phyloP scores from a whole-genome alignment of 2,797 vertebrate species.

The Eulemur rubriventer region DNA sequence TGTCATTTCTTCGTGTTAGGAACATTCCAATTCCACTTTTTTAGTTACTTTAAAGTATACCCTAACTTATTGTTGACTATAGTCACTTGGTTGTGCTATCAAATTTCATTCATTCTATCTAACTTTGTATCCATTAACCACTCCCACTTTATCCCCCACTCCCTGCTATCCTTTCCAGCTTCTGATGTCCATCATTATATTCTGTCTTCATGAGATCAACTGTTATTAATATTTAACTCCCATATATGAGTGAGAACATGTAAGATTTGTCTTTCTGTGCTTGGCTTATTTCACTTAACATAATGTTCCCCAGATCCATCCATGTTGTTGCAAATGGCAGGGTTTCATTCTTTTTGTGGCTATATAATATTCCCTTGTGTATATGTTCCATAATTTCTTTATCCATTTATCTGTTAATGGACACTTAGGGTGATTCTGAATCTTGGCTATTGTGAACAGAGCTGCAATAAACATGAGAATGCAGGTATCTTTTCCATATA shows the following conservation, averaged over 20 bases:
- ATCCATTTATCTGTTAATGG: background rate
- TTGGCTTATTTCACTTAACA: background rate
- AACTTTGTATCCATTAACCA: background rate
- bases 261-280: background rate
- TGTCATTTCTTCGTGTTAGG: background rate
- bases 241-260: background rate
- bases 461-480: background rate
- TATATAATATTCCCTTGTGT: background rate
- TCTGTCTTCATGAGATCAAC: background rate
- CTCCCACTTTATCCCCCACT: background rate
- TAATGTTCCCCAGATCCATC: background rate
- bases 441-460: background rate
- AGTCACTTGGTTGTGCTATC: background rate
- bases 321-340: background rate
- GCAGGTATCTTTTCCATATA: background rate
- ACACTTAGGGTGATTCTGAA: background rate
- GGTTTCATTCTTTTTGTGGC: background rate
- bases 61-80: background rate
- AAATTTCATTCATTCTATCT: background rate
- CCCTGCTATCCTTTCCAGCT: background rate
- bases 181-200: background rate
- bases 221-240: background rate
- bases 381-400: background rate
- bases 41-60: background rate
- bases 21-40: background rate